Conservation (phyloP, 1,140 invertebrate species). For the Drosophila tropicalis region DNA sequence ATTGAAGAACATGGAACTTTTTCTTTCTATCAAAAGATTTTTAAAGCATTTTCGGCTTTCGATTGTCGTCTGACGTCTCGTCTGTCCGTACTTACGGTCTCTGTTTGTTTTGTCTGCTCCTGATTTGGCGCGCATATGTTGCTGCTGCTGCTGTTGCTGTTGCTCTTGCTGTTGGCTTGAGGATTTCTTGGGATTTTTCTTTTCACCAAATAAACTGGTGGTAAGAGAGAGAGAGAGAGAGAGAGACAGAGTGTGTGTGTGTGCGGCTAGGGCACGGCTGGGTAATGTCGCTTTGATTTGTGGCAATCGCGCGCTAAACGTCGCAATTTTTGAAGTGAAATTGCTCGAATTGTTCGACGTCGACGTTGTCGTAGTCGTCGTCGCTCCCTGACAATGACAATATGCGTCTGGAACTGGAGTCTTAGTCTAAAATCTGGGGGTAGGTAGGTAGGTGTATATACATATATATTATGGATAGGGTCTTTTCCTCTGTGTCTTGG, state of each 20-base stretch:
- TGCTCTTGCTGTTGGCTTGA: constrained; percentile 23
- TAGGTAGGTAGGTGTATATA: constrained; percentile 8
- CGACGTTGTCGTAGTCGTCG: constrained; percentile 12
- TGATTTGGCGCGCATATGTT: constrained; percentile 77
- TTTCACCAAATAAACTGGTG: background rate
- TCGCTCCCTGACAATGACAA: constrained; percentile 45
- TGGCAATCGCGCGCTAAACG: constrained; percentile 78
- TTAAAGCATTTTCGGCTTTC: constrained; percentile 55
- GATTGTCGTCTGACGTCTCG: constrained; percentile 5
- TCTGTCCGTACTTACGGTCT: constrained; percentile 58
- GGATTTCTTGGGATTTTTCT: constrained; percentile 60
- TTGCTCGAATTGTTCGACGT: constrained; percentile 74
- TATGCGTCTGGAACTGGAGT: constrained; percentile 39
- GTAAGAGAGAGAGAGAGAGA: background rate
- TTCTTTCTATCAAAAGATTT: constrained; percentile 62
- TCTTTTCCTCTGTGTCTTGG: constrained; percentile 4
- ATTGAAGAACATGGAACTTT: constrained; percentile 41
- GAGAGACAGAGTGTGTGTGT: background rate
- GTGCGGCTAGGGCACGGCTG: constrained; percentile 30
- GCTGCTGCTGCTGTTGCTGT: constrained; percentile 39
- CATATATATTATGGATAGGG: constrained; percentile 5
- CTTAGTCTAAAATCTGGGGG: constrained; percentile 25
- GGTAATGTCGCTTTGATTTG: constrained; percentile 77
- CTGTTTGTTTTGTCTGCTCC: constrained; percentile 76
- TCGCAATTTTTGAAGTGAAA: constrained; percentile 78